Base-by-base conservation (phyloP, 1,140 invertebrate genomes). In the Drosophila grimshawi region DNA sequence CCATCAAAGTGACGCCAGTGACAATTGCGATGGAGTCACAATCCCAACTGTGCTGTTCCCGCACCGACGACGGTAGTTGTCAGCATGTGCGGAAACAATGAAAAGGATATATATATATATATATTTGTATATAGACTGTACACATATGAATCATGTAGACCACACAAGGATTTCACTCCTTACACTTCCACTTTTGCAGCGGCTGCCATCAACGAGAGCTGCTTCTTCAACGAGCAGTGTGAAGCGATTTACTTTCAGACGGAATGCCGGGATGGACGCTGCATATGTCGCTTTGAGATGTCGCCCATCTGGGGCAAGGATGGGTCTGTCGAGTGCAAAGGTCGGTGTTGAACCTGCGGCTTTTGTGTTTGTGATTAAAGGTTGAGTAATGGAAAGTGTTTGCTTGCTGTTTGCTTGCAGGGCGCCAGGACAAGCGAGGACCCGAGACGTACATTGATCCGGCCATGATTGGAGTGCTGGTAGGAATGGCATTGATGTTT, bases 401-500 rank as follows among this genome's bases (percentile, higher is more conserved):
- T 75, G 65, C 76, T 52, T 45, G 30, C 29, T 72, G 61, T 65
- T 66, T 81, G 52, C 74, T 86, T 78, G 46, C 74, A 90, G 91
- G 90, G 43, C 90, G 90, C 49, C 76, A 80, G 65, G 88, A 92
- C 33, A 92, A 91, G 56, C 74, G 78, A 32, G 91, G 80, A 72
- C 49, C 77, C 51, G 94, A 95, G 62, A 93, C 93, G 56, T 95
- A 95, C 82, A 93, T 97, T 62, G 97, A 98, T 93, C 97, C 97
- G 51, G 96, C 97, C 29, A 98, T 98, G 97, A 97, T 98, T 86
- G 96, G 96, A 49, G 96, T 98, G 49, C 94, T 98, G 71, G 96
- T 97, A 53, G 97, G 95, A 35, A 96, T 98, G 95, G 97, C 95
- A 65, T 94, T 98, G 56, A 98, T 98, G 97, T 98, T 98, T 93